Evolutionary conservation across 2,797 vertebrate species (phyloP), one percentile per base, ranked within the genome.

Genomic region (Falco columbarius): DNA sequence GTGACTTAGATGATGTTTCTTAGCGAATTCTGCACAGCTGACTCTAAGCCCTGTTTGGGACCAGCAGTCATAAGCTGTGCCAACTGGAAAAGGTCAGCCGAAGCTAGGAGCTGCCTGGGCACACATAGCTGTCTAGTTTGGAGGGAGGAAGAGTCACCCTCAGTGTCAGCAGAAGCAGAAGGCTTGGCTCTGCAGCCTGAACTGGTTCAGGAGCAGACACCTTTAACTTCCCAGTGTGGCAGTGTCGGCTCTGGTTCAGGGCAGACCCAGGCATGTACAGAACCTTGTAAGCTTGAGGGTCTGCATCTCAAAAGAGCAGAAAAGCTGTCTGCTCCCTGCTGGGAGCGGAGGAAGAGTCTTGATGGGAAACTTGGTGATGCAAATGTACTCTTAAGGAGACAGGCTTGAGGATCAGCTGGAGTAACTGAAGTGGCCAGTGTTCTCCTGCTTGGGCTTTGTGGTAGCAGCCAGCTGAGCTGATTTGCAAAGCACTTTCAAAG

Each of bases 61-160:
- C 89, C 74, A 62, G 67, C 87, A 81, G 56, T 14, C 1, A 7
- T 8, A 44, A 73, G 59, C 74, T 73, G 63, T 96, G 93, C 95
- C 84, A 92, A 82, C 81, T 95, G 93, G 74, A 76, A 95, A 93
- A 96, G 95, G 90, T 93, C 95, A 87, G 63, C 86, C 66, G 72
- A 74, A 95, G 77, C 83, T 56, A 3, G 72, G 79, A 89, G 84
- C 88, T 3, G 74, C 84, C 70, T 56, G 71, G 81, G 89, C 83
- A 74, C 62, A 40, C 0, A 1, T 14, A 20, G 70, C 74, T 75
- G 72, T 49, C 65, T 81, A 62, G 7, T 77, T 81, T 56, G 59
- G 51, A 55, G 80, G 0, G 2, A 81, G 92, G 56, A 68, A 56
- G 32, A 81, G 47, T n/a, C 65, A 17, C 44, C 29, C 49, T 62